Evolutionary conservation across 2,888 invertebrate genomes (phyloP), one percentile per base, ranked within the genome.

Genomic region (Microchrysa polita): DNA sequence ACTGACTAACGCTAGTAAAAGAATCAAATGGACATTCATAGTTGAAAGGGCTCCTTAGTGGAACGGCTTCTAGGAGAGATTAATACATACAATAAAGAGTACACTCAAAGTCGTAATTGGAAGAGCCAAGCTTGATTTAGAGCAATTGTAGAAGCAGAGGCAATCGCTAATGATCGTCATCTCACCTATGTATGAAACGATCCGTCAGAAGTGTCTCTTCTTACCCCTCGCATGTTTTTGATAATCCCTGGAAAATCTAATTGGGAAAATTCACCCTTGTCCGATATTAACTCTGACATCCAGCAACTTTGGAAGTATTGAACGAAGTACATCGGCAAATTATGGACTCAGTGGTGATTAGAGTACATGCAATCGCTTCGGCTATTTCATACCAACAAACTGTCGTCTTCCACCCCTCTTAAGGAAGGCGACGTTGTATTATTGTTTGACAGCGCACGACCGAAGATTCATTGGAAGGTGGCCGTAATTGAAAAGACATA

Each of bases 81-180:
- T 77, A 2, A 63, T 76, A 10, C 20, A 63, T 10, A 74, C 61
- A 1, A 71, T 76, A 10, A 74, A 75, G 53, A 72, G 76, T 60
- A 34, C 74, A n/a, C 55, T 77, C 9, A 74, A 74, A 27, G 48
- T 73, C 1, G 73, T 73, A 14, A 76, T 77, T n/a, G 63, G 75
- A 27, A 73, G 52, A 22, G 23, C 65, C 1, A 74, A 34, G 20
- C 14, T 75, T 5, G 53, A 16, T 16, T 52, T 52, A 4, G 52
- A 52, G 16, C 52, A 52, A 10, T 52, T 52, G 52, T 52, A 16
- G 52, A 52, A 16, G 4, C 16, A n/a, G 52, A 52, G 12, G 52
- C 52, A 52, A 52, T 16, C 14, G 16, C 16, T 52, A 52, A 52
- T 16, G 14, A 52, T 52, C 52, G 52, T 10, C 52, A 5, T 4